Base-by-base conservation (phyloP, 2,888 invertebrate species). In the Diarsia dahlii region DNA sequence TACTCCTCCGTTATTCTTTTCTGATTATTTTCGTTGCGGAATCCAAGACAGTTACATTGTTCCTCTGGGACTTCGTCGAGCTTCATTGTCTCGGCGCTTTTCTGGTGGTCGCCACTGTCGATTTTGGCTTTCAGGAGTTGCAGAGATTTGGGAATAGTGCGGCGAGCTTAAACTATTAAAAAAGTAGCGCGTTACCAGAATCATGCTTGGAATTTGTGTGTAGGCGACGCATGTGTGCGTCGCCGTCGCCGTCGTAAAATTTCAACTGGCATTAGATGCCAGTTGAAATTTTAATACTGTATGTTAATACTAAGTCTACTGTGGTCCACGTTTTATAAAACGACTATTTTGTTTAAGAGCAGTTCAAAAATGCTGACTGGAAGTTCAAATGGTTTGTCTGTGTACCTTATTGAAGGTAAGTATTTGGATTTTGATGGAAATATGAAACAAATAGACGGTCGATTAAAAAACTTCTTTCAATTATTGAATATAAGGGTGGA, bases 261-360 rank as follows among this genome's bases (percentile, higher is more conserved):
- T n/a, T n/a, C n/a, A n/a, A n/a, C n/a, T n/a, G n/a, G n/a, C 12
- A 18, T 12, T 60, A 34, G 34, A 34, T 34, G 34, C 4, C 1
- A 20, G 34, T 60, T 60, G 34, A 4, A 60, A 10, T n/a, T n/a
- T n/a, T n/a, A n/a, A n/a, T 20, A 60, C 20, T 60, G 34, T 1
- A 1, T 18, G 8, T 58, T 2, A 0, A 4, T 20, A 34, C 60
- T 34, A 60, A 28, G 9, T 60, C 0, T 34, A 23, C 34, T 62
- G 20, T 62, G 34, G 15, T 12, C 3, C 50, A 71, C 48, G 54
- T 67, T 60, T 69, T 46, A 69, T 69, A 58, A 78, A 78, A 63
- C 4, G n/a, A 23, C 13, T 70, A 69, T 3, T 78, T 78, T 58
- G 39, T 72, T 72, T 63, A 56, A 67, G 20, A 13, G 13, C 1